These are phyloP conservation scores for Chamaea fasciata DNA, from an alignment of 2,113 vertebrate species.

Conservation along the genomic window DNA sequence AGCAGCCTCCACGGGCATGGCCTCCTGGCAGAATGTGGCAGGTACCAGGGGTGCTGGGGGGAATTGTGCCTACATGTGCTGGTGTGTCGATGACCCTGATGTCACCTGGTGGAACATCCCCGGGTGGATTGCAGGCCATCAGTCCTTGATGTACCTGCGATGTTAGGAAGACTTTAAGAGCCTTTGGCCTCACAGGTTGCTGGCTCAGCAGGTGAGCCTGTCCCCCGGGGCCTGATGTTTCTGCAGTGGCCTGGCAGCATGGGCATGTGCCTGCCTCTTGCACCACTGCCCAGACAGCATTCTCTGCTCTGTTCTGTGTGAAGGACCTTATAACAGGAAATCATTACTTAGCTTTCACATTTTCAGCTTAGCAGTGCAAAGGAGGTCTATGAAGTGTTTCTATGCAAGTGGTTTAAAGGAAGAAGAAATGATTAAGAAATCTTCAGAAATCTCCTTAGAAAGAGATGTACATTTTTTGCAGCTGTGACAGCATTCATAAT, in stretches of 20 bases:
- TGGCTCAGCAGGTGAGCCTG: not conserved
- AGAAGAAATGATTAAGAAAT: not conserved
- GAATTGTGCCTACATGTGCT: not conserved
- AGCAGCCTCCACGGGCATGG: not conserved
- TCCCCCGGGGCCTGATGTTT: not conserved
- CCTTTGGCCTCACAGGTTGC: not conserved
- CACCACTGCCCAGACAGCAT: not conserved
- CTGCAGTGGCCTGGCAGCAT: not conserved
- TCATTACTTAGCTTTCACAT: not conserved
- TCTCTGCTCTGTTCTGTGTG: accelerated
- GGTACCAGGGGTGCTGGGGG: slow-evolving; percentile 8
- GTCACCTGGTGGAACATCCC: not conserved
- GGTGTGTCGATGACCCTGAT: not conserved
- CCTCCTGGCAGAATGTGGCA: not conserved
- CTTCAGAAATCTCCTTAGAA: not conserved
- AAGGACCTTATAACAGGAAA: not conserved
- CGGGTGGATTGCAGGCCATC: not conserved
- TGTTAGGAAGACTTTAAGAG: not conserved
- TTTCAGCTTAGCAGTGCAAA: not conserved
- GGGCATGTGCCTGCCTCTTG: not conserved
- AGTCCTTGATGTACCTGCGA: not conserved
- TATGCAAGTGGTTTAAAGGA: not conserved
- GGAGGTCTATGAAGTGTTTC: not conserved
- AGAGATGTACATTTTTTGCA: not conserved
- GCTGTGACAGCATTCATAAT: not conserved